Percentiles rank a stretch among this genome's conserved stretches.
These are phyloP conservation scores for Pangasius larnaudii DNA, from an alignment of 2,797 vertebrate species.

Conservation along the genomic window DNA sequence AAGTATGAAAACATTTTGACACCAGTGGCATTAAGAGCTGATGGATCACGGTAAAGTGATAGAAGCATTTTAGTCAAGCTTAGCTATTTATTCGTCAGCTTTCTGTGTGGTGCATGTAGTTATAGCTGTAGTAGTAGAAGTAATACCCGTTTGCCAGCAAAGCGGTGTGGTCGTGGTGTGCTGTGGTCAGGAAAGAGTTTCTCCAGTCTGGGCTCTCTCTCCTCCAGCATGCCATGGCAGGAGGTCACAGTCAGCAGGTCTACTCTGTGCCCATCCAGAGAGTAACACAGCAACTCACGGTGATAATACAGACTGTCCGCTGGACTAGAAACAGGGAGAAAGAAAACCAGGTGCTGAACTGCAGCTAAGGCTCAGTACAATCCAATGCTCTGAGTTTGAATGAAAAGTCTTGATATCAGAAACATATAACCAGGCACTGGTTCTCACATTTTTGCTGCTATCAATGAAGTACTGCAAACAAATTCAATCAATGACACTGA, in stretches of 20 bases:
- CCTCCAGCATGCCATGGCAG: slow-evolving; percentile 88
- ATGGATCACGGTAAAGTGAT: neutral
- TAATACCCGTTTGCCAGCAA: slow-evolving; percentile 86
- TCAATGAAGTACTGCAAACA: neutral
- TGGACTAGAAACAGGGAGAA: slow-evolving; percentile 65
- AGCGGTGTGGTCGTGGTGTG: slow-evolving; percentile 85
- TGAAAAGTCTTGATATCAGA: neutral
- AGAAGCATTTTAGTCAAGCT: neutral
- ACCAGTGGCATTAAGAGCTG: neutral
- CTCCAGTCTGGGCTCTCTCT: slow-evolving; percentile 87
- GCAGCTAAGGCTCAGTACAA: neutral
- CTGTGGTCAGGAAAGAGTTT: slow-evolving; percentile 88
- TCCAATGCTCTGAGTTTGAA: neutral
- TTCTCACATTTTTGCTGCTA: neutral
- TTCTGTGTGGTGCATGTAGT: neutral
- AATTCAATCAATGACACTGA: neutral
- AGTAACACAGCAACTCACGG: slow-evolving; percentile 92
- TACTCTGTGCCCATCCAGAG: slow-evolving; percentile 90
- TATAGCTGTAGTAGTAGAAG: neutral
- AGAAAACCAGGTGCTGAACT: neutral
- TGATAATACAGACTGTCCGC: slow-evolving; percentile 89
- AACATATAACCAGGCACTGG: neutral
- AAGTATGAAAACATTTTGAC: neutral
- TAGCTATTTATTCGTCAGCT: neutral
- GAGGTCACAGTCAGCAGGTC: slow-evolving; percentile 94